Percentiles rank a stretch among this genome's conserved stretches.
phyloP scores from a whole-genome alignment of 2,888 invertebrate species.

The Zootermopsis nevadensis region DNA sequence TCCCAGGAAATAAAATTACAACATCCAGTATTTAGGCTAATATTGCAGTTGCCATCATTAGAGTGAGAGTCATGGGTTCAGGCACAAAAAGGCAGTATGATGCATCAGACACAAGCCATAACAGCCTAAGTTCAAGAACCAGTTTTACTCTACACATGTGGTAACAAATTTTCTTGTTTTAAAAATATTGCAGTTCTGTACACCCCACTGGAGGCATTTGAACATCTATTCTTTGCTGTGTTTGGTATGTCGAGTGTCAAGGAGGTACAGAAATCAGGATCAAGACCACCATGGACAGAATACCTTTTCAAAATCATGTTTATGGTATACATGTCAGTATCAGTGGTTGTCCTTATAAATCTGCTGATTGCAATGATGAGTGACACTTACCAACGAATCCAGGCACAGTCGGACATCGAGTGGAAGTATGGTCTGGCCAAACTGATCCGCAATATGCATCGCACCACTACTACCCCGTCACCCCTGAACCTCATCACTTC shows the following conservation, averaged over 20 bases:
- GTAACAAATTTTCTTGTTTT: background rate
- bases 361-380: constrained; percentile 99
- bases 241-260: constrained; percentile 93
- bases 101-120: too few species aligned
- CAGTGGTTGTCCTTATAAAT: constrained; percentile 97
- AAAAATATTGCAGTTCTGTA: constrained; percentile 80
- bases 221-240: constrained; percentile 97
- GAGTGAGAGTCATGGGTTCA: too few species aligned
- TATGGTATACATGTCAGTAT: constrained; percentile 97
- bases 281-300: constrained; percentile 84
- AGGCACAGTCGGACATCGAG: constrained; percentile 99
- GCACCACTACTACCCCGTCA: constrained; percentile 96
- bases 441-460: constrained; percentile 98
- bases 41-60: too few species aligned
- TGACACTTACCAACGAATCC: constrained; percentile 98
- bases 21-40: too few species aligned
- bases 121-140: background rate
- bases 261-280: constrained; percentile 75
- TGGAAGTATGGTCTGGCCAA: constrained; percentile 99
- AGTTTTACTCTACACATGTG: background rate
- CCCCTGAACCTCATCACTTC: constrained; percentile 97
- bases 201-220: constrained; percentile 92
- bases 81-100: background rate
- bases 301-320: constrained; percentile 86
- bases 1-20: too few species aligned